Conservation (phyloP, 2,888 invertebrate species). For the Rhyacophila evoluta region DNA sequence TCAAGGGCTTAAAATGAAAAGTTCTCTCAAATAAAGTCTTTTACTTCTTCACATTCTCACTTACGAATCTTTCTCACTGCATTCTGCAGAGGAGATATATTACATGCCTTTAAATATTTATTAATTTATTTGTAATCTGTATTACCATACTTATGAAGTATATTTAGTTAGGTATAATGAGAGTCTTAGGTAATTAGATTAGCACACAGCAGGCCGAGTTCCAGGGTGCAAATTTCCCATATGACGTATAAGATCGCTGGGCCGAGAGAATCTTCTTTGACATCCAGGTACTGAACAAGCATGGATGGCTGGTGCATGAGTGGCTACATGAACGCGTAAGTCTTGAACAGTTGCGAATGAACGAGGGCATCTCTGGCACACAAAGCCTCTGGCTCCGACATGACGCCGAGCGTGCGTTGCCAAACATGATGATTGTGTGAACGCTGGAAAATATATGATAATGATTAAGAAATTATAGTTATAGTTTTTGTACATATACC, state of each 20-base stretch:
- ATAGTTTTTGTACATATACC: no score
- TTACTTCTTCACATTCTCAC: no score
- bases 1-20: no score
- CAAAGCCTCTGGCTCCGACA: constrained; percentile 57
- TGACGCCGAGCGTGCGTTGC: constrained; percentile 63
- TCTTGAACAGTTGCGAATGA: constrained; percentile 58
- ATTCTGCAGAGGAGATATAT: no score
- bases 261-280: constrained; percentile 57
- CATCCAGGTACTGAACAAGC: constrained; percentile 57
- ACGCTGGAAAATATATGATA: constrained; percentile 55
- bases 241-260: constrained; percentile 58
- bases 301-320: constrained; percentile 56
- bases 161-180: no score
- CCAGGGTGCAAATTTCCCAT: constrained; percentile 53
- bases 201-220: background rate
- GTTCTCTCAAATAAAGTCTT: no score
- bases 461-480: no score
- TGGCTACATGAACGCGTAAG: constrained; percentile 31
- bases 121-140: no score
- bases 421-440: constrained; percentile 63
- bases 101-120: no score
- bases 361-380: constrained; percentile 58
- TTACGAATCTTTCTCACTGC: no score
- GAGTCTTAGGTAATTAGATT: background rate
- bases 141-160: no score